A percentile compares a stretch with the other conserved stretches of the same genome.
Evolutionary conservation across 2,113 vertebrate genomes (phyloP).

Genomic region (Rutilus rutilus): DNA sequence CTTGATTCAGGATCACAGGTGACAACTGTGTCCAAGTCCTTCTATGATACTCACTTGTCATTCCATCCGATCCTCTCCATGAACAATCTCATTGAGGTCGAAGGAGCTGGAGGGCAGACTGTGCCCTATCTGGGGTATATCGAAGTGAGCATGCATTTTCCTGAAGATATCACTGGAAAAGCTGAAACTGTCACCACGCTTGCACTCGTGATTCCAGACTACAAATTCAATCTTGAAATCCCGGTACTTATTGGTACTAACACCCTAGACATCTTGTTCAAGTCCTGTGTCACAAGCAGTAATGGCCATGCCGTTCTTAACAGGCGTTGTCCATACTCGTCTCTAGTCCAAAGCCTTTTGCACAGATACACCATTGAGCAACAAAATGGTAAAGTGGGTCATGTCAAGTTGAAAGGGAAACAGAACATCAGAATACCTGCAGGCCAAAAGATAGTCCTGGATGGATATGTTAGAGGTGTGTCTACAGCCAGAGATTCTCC

Average conservation of each 20-base stretch:
- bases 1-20: slow-evolving; percentile 45
- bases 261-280: slow-evolving; percentile 31
- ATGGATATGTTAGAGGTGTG: too few species aligned
- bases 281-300: background rate
- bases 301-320: background rate
- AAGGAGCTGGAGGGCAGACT: slow-evolving; percentile 40
- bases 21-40: background rate
- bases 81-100: slow-evolving; percentile 9
- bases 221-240: background rate
- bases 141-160: slow-evolving; percentile 30
- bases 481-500: background rate
- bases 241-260: slow-evolving; percentile 38
- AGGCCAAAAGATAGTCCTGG: too few species aligned
- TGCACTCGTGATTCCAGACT: slow-evolving; percentile 21
- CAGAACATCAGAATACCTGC: too few species aligned
- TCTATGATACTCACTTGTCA: slow-evolving; percentile 2
- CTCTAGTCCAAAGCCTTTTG: background rate
- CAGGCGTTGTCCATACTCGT: background rate
- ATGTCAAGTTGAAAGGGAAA: too few species aligned
- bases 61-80: background rate
- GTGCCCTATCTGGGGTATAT: slow-evolving; percentile 48
- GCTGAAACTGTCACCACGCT: background rate
- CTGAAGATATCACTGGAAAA: slow-evolving; percentile 30
- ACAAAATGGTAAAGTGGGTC: background rate
- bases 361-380: background rate